Conservation (phyloP, 2,797 vertebrate species). For the Pelochelys cantorii region DNA sequence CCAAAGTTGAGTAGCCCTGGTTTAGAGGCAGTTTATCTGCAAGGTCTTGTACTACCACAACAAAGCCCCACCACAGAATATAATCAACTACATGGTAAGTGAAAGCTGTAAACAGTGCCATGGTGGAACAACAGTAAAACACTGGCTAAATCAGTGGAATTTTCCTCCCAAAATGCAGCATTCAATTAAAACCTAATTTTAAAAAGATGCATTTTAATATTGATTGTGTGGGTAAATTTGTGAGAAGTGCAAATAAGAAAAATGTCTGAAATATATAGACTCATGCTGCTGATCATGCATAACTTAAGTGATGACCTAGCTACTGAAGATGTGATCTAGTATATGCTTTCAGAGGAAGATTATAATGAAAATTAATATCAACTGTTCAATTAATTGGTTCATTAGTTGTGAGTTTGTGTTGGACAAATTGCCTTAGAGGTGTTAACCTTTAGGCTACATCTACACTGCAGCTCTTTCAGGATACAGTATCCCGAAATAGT, state of each 20-base stretch:
- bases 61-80: slow-evolving; percentile 15
- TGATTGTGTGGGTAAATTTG: neutral
- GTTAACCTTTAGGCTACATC: neutral
- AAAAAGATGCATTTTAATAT: neutral
- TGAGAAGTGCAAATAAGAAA: neutral
- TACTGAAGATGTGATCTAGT: neutral
- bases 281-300: neutral
- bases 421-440: slow-evolving; percentile 38
- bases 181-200: neutral
- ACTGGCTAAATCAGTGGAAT: fast-evolving
- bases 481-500: no score
- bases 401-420: slow-evolving; percentile 20
- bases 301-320: neutral
- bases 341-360: slow-evolving; percentile 16
- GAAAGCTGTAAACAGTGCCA: slow-evolving; percentile 1
- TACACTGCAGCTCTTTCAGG: no score
- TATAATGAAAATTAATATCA: slow-evolving; percentile 27
- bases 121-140: neutral
- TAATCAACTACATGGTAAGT: neutral
- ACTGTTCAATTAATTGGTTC: slow-evolving; percentile 25
- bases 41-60: neutral
- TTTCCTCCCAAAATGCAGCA: neutral
- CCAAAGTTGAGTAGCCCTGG: no score
- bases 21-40: neutral
- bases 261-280: neutral